These are phyloP conservation scores for Mesembrinibis cayennensis DNA, from an alignment of 2,113 vertebrate genomes.

Conservation along the genomic window DNA sequence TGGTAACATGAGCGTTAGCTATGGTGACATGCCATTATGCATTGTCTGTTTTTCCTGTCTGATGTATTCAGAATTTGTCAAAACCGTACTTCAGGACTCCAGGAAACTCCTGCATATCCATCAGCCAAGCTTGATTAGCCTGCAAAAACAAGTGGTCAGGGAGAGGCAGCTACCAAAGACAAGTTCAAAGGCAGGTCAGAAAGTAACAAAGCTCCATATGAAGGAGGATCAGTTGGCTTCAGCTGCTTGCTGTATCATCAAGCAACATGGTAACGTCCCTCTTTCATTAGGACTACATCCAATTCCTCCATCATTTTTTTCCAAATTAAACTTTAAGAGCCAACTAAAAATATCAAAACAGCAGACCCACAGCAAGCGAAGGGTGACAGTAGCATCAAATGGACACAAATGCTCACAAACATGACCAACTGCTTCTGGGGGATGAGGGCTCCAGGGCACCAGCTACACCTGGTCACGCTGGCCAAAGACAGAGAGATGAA, in stretches of 20 bases:
- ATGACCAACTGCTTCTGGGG: not conserved
- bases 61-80: constrained; percentile 28
- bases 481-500: not conserved
- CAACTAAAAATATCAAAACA: not conserved
- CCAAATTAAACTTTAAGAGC: not conserved
- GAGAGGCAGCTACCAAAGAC: not conserved
- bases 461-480: not conserved
- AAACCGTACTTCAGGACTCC: constrained; percentile 8
- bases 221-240: not conserved
- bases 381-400: not conserved
- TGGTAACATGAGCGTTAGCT: not conserved
- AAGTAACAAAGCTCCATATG: not conserved
- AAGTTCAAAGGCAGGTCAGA: constrained; percentile 49
- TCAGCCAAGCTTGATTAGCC: not conserved
- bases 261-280: not conserved
- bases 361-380: not conserved
- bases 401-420: not conserved
- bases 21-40: not conserved
- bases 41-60: constrained; percentile 7
- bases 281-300: not conserved
- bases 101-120: constrained; percentile 22
- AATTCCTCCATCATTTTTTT: not conserved
- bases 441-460: not conserved
- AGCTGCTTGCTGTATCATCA: not conserved
- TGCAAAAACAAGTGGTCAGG: constrained; percentile 13